phyloP scores from a whole-genome alignment of 2,797 vertebrate genomes.

The Labroides dimidiatus region DNA sequence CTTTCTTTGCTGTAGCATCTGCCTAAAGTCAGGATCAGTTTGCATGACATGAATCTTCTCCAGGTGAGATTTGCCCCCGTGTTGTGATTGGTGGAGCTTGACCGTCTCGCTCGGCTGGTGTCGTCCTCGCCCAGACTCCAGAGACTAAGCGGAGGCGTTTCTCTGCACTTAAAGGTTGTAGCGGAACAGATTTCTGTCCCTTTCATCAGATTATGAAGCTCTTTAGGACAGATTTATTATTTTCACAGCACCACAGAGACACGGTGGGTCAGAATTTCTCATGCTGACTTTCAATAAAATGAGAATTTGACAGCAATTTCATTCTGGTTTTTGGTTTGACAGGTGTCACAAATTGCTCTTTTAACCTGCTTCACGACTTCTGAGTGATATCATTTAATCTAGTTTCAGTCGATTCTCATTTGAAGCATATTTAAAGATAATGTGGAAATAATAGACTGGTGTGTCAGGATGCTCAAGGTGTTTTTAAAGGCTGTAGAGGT shows the following conservation, averaged over 20 bases:
- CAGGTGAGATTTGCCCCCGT: not conserved
- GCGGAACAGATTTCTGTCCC: slow-evolving; percentile 4
- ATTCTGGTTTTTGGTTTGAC: too few relatives aligned
- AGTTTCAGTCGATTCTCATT: too few relatives aligned
- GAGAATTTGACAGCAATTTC: too few relatives aligned
- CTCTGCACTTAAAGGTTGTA: not conserved
- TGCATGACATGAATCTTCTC: not conserved
- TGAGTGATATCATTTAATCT: too few relatives aligned
- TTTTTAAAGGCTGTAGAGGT: too few relatives aligned
- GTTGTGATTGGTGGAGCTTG: slow-evolving; percentile 8
- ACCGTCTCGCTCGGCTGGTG: not conserved
- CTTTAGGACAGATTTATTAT: not conserved
- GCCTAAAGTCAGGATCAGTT: slow-evolving; percentile 11
- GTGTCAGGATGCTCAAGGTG: too few relatives aligned
- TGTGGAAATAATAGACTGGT: too few relatives aligned
- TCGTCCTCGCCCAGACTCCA: not conserved
- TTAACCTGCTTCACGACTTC: too few relatives aligned
- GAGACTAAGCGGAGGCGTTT: slow-evolving; percentile 3
- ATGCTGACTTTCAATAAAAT: too few relatives aligned
- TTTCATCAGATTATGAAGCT: slow-evolving; percentile 16
- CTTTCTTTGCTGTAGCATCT: not conserved
- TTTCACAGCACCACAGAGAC: not conserved
- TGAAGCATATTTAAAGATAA: too few relatives aligned
- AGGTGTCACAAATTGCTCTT: too few relatives aligned
- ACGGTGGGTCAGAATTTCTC: too few relatives aligned